These are phyloP conservation scores for Anguilla pacifica DNA, from an alignment of 2,797 vertebrate genomes.

Conservation along the genomic window DNA sequence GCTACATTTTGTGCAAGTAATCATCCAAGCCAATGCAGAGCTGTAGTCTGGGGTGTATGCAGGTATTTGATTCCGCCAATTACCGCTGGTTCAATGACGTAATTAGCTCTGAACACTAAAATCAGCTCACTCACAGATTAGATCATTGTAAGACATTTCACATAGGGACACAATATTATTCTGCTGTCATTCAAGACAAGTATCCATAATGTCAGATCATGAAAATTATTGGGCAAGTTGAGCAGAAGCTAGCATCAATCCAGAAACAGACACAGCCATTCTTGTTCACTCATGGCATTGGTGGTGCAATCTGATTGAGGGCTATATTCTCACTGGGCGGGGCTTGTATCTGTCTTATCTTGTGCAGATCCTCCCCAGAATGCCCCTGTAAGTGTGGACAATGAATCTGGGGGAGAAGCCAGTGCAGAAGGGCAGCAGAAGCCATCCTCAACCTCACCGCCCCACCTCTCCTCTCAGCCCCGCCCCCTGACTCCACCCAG, in stretches of 20 bases:
- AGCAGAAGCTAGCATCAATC: neutral
- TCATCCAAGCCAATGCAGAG: no score
- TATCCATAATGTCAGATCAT: neutral
- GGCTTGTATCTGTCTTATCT: constrained; percentile 4
- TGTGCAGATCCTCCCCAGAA: constrained; percentile 79
- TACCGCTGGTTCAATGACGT: neutral
- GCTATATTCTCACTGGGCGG: neutral
- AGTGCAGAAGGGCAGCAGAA: constrained; percentile 77
- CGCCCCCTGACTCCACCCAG: constrained; percentile 68
- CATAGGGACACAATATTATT: neutral
- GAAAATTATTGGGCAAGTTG: neutral
- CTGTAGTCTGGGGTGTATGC: no score
- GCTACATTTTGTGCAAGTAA: no score
- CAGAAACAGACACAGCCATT: neutral
- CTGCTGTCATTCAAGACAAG: neutral
- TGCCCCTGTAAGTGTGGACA: constrained; percentile 74
- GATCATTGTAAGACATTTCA: neutral
- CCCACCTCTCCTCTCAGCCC: constrained; percentile 67
- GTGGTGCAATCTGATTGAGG: neutral
- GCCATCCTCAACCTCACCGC: constrained; percentile 87
- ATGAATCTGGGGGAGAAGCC: constrained; percentile 68
- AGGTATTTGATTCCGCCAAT: neutral
- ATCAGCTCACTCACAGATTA: neutral
- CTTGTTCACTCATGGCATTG: neutral
- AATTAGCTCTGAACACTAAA: neutral